These are phyloP conservation scores for Sebastes goodei DNA, from an alignment of 2,797 vertebrate genomes.

Conservation along the genomic window DNA sequence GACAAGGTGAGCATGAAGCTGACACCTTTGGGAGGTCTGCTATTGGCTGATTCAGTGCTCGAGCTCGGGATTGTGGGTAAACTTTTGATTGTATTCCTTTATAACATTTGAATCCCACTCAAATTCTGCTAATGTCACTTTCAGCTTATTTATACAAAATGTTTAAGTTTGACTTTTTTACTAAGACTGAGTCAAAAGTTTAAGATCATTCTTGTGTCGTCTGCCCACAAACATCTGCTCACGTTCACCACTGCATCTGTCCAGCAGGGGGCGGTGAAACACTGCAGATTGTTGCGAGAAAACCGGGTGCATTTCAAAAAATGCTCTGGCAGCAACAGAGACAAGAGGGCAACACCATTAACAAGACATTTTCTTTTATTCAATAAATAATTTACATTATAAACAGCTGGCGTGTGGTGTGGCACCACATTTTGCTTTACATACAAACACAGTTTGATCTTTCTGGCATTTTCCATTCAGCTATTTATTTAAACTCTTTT, in stretches of 20 bases:
- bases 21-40: background rate
- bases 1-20: background rate
- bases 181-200: background rate
- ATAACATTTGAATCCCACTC: background rate
- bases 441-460: conserved; percentile 81
- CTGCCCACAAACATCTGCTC: background rate
- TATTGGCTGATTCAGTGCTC: background rate
- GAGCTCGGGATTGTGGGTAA: background rate
- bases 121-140: background rate
- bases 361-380: conserved; percentile 85
- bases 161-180: background rate
- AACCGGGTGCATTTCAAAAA: conserved; percentile 21
- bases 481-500: conserved; percentile 53
- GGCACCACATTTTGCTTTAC: conserved; percentile 80
- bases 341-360: conserved; percentile 38
- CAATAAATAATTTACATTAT: conserved; percentile 99
- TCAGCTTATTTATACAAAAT: background rate
- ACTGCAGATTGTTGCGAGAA: background rate
- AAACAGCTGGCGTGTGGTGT: conserved; percentile 86
- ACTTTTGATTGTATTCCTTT: background rate
- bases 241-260: background rate
- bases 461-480: conserved; percentile 71
- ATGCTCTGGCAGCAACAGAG: conserved; percentile 9
- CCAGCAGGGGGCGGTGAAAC: conserved; percentile 71
- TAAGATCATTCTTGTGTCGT: background rate